These are phyloP conservation scores for Tinea semifulvella DNA, from an alignment of 2,888 invertebrate species.

Conservation along the genomic window DNA sequence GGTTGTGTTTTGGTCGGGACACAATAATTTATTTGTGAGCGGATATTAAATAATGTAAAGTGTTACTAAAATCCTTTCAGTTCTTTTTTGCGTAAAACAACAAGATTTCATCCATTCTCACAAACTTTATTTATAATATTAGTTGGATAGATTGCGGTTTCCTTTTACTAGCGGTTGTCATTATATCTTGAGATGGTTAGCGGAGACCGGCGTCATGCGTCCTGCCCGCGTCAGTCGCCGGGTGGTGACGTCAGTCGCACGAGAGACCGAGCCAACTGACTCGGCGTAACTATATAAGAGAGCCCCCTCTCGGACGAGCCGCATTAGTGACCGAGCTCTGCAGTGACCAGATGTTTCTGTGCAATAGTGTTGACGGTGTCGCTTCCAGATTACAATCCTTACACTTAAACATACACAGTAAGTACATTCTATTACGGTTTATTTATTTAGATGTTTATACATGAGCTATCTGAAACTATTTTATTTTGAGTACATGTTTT, in stretches of 20 bases:
- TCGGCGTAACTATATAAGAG: constrained; percentile 53
- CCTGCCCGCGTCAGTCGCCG: constrained; percentile 20
- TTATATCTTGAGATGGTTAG: constrained; percentile 4
- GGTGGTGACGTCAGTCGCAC: constrained; percentile 39
- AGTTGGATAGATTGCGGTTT: too few relatives aligned
- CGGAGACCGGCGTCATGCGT: constrained; percentile 33
- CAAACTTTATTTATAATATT: too few relatives aligned
- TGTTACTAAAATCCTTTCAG: too few relatives aligned
- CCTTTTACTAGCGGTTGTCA: too few relatives aligned
- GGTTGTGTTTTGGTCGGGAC: too few relatives aligned
- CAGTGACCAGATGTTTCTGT: constrained; percentile 43
- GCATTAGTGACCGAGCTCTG: constrained; percentile 35
- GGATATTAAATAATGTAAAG: too few relatives aligned
- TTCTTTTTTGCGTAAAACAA: too few relatives aligned
- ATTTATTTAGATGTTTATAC: too few relatives aligned
- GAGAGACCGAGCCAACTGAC: constrained; percentile 35
- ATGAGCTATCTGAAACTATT: too few relatives aligned
- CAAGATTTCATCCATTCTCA: too few relatives aligned
- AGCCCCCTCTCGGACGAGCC: constrained; percentile 29
- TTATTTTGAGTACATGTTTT: too few relatives aligned
- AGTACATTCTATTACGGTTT: constrained; percentile 30
- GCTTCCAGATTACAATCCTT: constrained; percentile 44
- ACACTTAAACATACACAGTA: constrained; percentile 39
- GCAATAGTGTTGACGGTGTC: constrained; percentile 45
- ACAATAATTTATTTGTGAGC: too few relatives aligned